Base-by-base conservation (phyloP, 2,113 vertebrate genomes). In the Bungarus multicinctus region DNA sequence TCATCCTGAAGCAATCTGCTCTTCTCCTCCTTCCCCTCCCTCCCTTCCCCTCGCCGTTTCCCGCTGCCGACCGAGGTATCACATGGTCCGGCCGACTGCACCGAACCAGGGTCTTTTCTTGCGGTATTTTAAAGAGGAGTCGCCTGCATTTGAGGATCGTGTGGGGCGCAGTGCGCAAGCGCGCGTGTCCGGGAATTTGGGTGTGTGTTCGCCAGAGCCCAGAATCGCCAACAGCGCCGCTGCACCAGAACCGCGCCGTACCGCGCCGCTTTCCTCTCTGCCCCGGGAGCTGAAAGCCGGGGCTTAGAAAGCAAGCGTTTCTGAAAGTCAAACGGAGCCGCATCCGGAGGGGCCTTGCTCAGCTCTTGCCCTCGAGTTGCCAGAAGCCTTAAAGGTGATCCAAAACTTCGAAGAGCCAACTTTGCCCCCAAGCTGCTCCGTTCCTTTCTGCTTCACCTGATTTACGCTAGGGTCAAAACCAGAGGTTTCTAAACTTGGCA, bases 111-210 rank as follows among this genome's bases (percentile, higher is more conserved):
- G 39, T 50, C 86, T 86, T 87, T 88, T 60, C 90, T 87, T 88
- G 93, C 93, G 14, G 60, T 18, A 20, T 89, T 91, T 89, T 60
- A 93, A 91, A 86, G 90, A 45, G 69, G 43, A 60, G 69, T 10
- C n/a, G 45, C 23, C 88, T n/a, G 30, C 50, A n/a, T 85, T 86
- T 43, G 9, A 23, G 39, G 16, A 74, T 25, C 25, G 7, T 47
- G 69, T 20, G 34, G 47, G 87, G 16, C 12, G 2, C n/a, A 11
- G 55, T 50, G 34, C 14, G 60, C n/a, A 54, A 9, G 22, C 34
- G 90, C 16, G 74, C n/a, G 22, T 30, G 53, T 43, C 10, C 18
- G 18, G 34, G 74, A 43, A 18, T 43, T 81, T 43, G 34, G 1
- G 74, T 39, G 27, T 58, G n/a, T n/a, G 53, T 54, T 39, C 16